Evolutionary conservation across 2,888 invertebrate genomes (phyloP), one percentile per base, ranked within the genome.

Genomic region (Plutella xylostella): DNA sequence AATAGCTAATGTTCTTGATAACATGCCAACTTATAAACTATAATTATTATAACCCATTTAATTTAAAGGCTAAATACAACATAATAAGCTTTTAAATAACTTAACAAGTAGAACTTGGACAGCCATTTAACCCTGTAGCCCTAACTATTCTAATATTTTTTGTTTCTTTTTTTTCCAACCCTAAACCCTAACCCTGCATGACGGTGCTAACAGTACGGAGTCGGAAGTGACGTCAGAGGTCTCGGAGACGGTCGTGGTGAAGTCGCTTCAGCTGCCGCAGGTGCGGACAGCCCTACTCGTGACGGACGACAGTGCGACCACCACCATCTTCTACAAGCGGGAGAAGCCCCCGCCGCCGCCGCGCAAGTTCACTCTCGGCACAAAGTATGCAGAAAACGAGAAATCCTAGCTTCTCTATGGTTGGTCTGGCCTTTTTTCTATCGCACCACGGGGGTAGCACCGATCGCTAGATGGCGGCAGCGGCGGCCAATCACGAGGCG

Each of bases 291-390:
- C 79, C 18, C 60, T 58, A 46, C 63, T 77, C 42, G 67, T 77
- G 12, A 51, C 53, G 35, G 67, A 64, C 15, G 60, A 55, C 40
- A 37, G 25, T 14, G 49, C 43, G 40, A 50, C 41, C 21, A 54
- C 54, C 48, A 50, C 48, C 46, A 52, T 63, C 15, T 47, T 60
- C 45, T 67, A 61, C 68, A 63, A 58, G 60, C 51, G 53, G 48
- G 55, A 70, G 49, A 63, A 63, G 35, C 77, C 76, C 45, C 69
- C 72, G 52, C 82, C 82, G 57, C 80, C 80, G 55, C 82, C 80
- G 48, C 50, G 79, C 18, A 63, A 78, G 43, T 63, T 66, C 40
- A 72, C 77, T 11, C 69, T 72, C 44, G 61, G 68, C 56, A n/a
- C n/a, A n/a, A 78, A 73, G 73, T 68, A 72, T 58, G 77, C 69